Base-by-base conservation (phyloP, 2,113 vertebrate genomes). In the Globicephala melas region DNA sequence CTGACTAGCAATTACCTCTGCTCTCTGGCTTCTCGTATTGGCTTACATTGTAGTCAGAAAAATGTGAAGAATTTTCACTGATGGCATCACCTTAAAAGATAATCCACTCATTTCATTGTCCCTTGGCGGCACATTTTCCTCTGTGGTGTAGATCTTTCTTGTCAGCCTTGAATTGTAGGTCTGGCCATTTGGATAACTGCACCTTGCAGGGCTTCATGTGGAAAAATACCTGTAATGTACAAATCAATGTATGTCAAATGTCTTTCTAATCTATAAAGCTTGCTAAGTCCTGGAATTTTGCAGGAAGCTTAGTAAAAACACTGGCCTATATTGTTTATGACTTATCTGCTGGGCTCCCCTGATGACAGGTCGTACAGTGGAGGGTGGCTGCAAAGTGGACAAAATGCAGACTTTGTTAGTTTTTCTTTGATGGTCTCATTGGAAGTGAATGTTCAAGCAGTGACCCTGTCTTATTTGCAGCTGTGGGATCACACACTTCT, bases 1-100 rank as follows among this genome's bases (percentile, higher is more conserved):
- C 95, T 94, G 85, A 97, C 53, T 47, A 21, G 23, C 25, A 63
- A 86, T 97, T 97, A 44, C 25, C 20, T 89, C 58, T 89, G 80
- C 65, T 50, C 26, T 2, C 36, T 87, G 44, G 6, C 13, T 87
- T 82, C 81, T 80, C 58, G 41, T 89, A 0, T 77, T 81, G 73
- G 41, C 84, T 96, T 89, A 25, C 7, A 38, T 26, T 81, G 55
- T 87, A 70, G 87, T 87, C 20, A 76, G 92, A 73, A 82, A 95
- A 95, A 82, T 47, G n/a, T 76, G 68, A 94, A 63, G 33, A 25
- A 1, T 65, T 77, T 84, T 80, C 71, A 76, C 20, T 70, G 83
- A 89, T 83, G 55, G 28, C 33, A 62, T 91, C 5, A 2, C 41
- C 14, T 3, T 15, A 23, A 77, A 88, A 63, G 8, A 13, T 5